A percentile compares a stretch with the other conserved stretches of the same genome.
These are phyloP conservation scores for Typhlichthys subterraneus DNA, from an alignment of 2,797 vertebrate species.

Conservation along the genomic window DNA sequence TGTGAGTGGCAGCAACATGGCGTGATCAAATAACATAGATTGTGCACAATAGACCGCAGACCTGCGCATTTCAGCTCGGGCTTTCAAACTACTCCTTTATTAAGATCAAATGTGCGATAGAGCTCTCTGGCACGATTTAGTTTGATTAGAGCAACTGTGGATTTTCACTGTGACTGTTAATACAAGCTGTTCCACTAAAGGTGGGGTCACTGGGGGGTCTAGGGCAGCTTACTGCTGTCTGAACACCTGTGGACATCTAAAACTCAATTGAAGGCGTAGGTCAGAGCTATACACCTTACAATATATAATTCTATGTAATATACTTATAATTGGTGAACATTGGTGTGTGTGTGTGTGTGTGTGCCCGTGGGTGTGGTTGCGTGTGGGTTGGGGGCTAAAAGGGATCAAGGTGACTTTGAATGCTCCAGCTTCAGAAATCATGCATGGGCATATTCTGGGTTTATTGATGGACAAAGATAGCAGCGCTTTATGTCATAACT, in stretches of 20 bases:
- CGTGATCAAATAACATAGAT: slow-evolving; percentile 1
- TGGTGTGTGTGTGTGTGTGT: slow-evolving; percentile 31
- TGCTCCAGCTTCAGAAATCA: not conserved
- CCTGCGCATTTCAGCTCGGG: not conserved
- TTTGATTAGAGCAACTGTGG: not conserved
- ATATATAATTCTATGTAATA: slow-evolving; percentile 6
- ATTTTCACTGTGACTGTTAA: not conserved
- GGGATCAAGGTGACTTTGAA: slow-evolving; percentile 26
- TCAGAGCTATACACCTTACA: slow-evolving; percentile 11
- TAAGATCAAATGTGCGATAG: not conserved
- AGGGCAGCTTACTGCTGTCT: not conserved
- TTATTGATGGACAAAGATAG: too few species aligned
- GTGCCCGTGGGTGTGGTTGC: slow-evolving; percentile 5
- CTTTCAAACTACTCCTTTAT: not conserved
- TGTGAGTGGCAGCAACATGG: slow-evolving; percentile 1
- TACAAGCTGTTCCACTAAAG: not conserved
- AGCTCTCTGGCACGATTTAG: not conserved
- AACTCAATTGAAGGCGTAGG: slow-evolving; percentile 8
- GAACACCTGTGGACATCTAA: slow-evolving; percentile 1
- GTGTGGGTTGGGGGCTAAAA: slow-evolving; percentile 19
- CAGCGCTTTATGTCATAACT: too few species aligned
- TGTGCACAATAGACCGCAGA: not conserved
- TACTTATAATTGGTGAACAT: slow-evolving; percentile 32
- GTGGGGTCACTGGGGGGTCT: not conserved
- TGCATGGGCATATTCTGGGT: not conserved